These are phyloP conservation scores for Fukomys damarensis DNA, from an alignment of 2,113 vertebrate genomes.

Conservation along the genomic window DNA sequence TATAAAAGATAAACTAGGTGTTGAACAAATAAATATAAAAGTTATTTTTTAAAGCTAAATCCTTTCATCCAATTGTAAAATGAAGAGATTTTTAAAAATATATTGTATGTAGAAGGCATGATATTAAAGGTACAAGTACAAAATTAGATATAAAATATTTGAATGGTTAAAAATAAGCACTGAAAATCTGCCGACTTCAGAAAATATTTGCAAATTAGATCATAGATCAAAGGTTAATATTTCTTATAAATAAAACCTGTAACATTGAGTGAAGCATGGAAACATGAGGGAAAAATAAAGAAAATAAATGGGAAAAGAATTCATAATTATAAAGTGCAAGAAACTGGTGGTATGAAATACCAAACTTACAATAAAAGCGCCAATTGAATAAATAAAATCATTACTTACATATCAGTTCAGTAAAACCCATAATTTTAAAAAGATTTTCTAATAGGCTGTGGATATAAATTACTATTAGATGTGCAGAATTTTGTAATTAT, in stretches of 20 bases:
- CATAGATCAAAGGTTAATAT: background rate
- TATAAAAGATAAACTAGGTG: background rate
- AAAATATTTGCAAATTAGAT: background rate
- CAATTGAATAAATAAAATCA: background rate
- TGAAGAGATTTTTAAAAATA: background rate
- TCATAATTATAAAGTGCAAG: background rate
- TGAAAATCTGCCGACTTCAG: background rate
- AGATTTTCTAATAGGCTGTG: background rate
- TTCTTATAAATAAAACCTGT: background rate
- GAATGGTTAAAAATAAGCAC: background rate
- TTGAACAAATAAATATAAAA: background rate
- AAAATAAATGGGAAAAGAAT: background rate
- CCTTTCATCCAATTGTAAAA: background rate
- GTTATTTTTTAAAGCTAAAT: background rate
- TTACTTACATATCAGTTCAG: background rate
- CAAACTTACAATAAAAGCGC: background rate
- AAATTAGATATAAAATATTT: background rate
- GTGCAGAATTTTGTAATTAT: background rate
- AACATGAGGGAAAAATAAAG: background rate
- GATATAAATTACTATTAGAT: background rate
- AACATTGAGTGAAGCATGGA: background rate
- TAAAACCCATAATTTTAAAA: background rate
- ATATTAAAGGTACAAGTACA: background rate
- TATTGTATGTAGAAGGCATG: background rate
- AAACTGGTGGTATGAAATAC: background rate